Percentiles rank a stretch among this genome's conserved stretches.
Conservation (phyloP, 2,888 invertebrate species). For the Carcina quercana region DNA sequence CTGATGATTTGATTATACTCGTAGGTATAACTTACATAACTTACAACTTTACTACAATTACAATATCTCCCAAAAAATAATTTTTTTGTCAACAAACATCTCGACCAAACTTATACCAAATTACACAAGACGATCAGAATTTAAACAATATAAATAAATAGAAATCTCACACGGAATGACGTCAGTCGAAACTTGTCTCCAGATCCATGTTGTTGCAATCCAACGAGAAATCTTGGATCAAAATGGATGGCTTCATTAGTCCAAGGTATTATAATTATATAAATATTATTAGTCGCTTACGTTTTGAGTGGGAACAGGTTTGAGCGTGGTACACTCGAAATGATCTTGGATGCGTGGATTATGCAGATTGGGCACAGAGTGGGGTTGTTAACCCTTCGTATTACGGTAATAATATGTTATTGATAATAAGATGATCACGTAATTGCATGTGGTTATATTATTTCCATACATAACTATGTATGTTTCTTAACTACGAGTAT, state of each 20-base stretch:
- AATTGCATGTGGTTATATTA: neutral
- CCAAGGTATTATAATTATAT: slow-evolving; percentile 6
- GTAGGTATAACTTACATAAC: no score
- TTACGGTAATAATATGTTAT: slow-evolving; percentile 6
- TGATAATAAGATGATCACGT: slow-evolving; percentile 1
- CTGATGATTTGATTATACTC: no score
- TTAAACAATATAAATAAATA: no score
- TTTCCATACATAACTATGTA: no score
- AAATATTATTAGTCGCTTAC: slow-evolving; percentile 6
- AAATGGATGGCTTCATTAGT: slow-evolving; percentile 14
- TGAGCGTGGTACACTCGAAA: slow-evolving; percentile 26
- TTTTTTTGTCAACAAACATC: no score
- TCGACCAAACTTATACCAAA: no score
- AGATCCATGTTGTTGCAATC: slow-evolving; percentile 4
- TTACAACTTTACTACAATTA: no score
- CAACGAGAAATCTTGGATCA: slow-evolving; percentile 10
- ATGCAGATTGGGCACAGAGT: slow-evolving; percentile 33
- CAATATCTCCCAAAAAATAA: no score
- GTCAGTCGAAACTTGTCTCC: neutral
- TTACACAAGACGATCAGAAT: no score
- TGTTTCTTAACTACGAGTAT: no score
- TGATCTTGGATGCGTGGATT: slow-evolving; percentile 40
- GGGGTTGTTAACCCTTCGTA: slow-evolving; percentile 33
- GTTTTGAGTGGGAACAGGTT: slow-evolving; percentile 23
- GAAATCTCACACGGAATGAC: no score